Base-by-base conservation (phyloP, 2,888 invertebrate species). In the Nemotelus nigrinus region DNA sequence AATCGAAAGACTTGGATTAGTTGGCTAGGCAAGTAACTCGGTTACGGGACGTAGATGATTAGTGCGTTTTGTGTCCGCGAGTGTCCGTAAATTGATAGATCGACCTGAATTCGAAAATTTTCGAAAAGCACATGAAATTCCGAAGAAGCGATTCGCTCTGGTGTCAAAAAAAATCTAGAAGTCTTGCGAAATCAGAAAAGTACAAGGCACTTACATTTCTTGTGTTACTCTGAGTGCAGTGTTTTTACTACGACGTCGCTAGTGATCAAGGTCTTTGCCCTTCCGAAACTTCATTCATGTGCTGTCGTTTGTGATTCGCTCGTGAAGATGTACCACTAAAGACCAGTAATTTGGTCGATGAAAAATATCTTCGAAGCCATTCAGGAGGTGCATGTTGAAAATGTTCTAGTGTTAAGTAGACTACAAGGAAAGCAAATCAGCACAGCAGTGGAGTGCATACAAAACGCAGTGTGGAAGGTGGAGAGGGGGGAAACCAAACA, bases 1-100 rank as follows among this genome's bases (percentile, higher is more conserved):
- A 85, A 83, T 63, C 85, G 83, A 85, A 86, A 86, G 86, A 86
- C 85, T 85, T 86, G 82, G 86, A 83, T 83, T 60, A 86, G 86
- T 86, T 85, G 82, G 84, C 82, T 84, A 86, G 86, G 86, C 86
- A 85, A 86, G 86, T 86, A 86, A 86, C 86, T 84, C 85, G 85
- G 83, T 82, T 82, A 41, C 85, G 85, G 83, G 39, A 74, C 74
- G 58, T 65, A 72, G 65, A 47, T 43, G 60, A 43, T 25, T 41
- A 4, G 5, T 7, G 70, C 43, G 50, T 8, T 44, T 48, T 76
- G 70, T 71, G 71, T 78, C 47, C 70, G 76, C 76, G 53, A 64
- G 72, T 76, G 55, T 45, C 7, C 65, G 25, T 72, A 3, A 7
- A 47, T 65, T 65, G 65, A 47, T 65, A 25, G 55, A 58, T 50